A percentile compares a stretch with the other conserved stretches of the same genome.
Conservation (phyloP, 2,888 invertebrate species). For the Cosmia pyralina region DNA sequence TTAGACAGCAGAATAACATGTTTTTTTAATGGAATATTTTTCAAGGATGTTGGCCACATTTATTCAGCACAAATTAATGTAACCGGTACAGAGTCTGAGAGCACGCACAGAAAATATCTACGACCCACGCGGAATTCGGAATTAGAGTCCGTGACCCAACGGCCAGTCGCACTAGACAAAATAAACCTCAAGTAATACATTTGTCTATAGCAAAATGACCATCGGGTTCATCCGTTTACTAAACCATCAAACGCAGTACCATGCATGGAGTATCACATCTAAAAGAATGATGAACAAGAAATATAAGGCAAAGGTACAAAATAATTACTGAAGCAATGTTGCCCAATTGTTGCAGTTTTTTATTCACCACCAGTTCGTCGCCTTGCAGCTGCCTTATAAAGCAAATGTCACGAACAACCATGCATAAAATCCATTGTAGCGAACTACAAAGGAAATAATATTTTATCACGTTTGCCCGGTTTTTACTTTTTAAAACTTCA, state of each 20-base stretch:
- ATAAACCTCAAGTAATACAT: slow-evolving; percentile 45
- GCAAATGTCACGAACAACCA: slow-evolving; percentile 32
- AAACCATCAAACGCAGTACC: neutral
- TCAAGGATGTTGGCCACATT: slow-evolving; percentile 43
- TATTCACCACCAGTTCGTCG: neutral
- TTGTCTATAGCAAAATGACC: slow-evolving; percentile 21
- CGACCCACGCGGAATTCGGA: slow-evolving; percentile 60
- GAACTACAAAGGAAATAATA: slow-evolving; percentile 49
- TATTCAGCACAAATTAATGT: slow-evolving; percentile 55
- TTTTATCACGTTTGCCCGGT: slow-evolving; percentile 56
- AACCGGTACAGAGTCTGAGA: slow-evolving; percentile 40
- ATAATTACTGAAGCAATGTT: neutral
- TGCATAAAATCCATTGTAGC: slow-evolving; percentile 47
- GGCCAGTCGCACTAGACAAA: slow-evolving; percentile 10
- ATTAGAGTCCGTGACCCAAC: slow-evolving; percentile 50
- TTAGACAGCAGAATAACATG: slow-evolving; percentile 36
- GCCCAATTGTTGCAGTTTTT: neutral
- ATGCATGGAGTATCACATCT: neutral
- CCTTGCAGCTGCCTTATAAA: slow-evolving; percentile 21
- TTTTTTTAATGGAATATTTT: slow-evolving; percentile 58
- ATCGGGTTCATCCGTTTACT: neutral
- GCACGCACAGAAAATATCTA: slow-evolving; percentile 63
- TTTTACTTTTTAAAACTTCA: slow-evolving; percentile 56
- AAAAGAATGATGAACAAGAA: neutral
- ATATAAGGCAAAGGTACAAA: neutral